Base-by-base conservation (phyloP, 2,113 vertebrate species). In the Scatophagus argus region DNA sequence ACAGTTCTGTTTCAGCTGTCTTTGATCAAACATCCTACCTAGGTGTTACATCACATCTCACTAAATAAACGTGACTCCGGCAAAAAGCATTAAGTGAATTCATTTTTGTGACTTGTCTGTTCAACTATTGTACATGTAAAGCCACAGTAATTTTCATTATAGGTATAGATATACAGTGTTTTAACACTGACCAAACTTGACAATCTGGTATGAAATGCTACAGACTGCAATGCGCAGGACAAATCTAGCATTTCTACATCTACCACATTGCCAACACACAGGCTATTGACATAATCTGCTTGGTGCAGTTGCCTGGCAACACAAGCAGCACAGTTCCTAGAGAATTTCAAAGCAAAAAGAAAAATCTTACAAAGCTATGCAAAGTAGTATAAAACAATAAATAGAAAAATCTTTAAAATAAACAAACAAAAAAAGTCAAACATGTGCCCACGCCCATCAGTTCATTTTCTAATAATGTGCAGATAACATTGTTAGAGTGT, bases 351-450 rank as follows among this genome's bases (percentile, higher is more conserved):
- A 88, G 83, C 72, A 85, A 89, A 89, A 83, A 74, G 68, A 81
- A 81, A 52, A 55, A 39, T 51, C 38, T 81, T 87, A 84, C 80
- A 88, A 87, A 90, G 89, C 87, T 87, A 87, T 89, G 85, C 88
- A 91, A 92, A 92, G 82, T 79, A 79, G 91, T 92, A 93, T 82
- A 90, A 92, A 93, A 92, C 82, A 86, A 83, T 93, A 92, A 93
- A 93, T 91, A 88, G 85, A 90, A 87, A 89, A 88, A 71, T 80
- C 63, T 81, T 85, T 84, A 81, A 87, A 87, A 82, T 69, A 86
- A 87, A 80, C 65, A 84, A 61, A n/a, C n/a, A n/a, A n/a, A n/a
- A 86, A 83, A 84, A 78, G 44, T 82, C 54, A 81, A 83, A 82
- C 52, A 73, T 78, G 66, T 83, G 29, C 67, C 31, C 68, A 64